Percentiles rank a stretch among this genome's conserved stretches.
Evolutionary conservation across 2,888 invertebrate species (phyloP).

Genomic region (Pollenia griseotomentosa): DNA sequence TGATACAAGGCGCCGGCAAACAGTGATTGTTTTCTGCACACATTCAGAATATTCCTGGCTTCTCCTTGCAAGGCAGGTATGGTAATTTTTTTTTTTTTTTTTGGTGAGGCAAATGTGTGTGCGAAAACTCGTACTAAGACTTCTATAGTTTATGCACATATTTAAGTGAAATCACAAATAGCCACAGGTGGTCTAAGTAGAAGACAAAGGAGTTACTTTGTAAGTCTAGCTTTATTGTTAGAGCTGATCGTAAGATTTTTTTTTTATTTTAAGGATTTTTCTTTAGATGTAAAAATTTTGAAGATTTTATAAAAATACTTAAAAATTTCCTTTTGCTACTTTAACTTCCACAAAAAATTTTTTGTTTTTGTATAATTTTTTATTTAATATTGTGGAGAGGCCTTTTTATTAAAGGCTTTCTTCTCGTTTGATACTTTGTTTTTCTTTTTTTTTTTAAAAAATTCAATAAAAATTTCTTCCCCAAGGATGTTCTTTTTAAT

Average conservation of each 20-base stretch:
- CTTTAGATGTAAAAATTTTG: background rate
- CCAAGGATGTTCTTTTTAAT: slow-evolving; percentile 73
- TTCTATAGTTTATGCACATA: slow-evolving; percentile 76
- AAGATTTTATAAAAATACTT: background rate
- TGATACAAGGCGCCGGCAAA: slow-evolving; percentile 82
- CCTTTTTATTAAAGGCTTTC: background rate
- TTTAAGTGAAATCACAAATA: slow-evolving; percentile 82
- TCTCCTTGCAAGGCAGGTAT: background rate
- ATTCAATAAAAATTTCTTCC: slow-evolving; percentile 57
- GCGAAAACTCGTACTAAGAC: background rate
- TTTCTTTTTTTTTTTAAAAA: slow-evolving; percentile 40
- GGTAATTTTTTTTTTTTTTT: background rate
- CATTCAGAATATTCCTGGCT: slow-evolving; percentile 3
- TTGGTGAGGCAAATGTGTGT: background rate
- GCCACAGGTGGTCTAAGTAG: slow-evolving; percentile 81
- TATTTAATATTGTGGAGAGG: slow-evolving; percentile 19
- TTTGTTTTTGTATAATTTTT: slow-evolving; percentile 40
- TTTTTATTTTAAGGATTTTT: background rate
- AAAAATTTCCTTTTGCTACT: background rate
- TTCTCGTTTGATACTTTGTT: background rate
- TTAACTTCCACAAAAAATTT: slow-evolving; percentile 1
- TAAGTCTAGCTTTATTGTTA: background rate
- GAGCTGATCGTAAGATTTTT: background rate
- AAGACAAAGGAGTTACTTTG: slow-evolving; percentile 3
- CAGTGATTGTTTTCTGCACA: slow-evolving; percentile 70